Base-by-base conservation (phyloP, 2,797 vertebrate genomes). In the Ptychobarbus kaznakovi region DNA sequence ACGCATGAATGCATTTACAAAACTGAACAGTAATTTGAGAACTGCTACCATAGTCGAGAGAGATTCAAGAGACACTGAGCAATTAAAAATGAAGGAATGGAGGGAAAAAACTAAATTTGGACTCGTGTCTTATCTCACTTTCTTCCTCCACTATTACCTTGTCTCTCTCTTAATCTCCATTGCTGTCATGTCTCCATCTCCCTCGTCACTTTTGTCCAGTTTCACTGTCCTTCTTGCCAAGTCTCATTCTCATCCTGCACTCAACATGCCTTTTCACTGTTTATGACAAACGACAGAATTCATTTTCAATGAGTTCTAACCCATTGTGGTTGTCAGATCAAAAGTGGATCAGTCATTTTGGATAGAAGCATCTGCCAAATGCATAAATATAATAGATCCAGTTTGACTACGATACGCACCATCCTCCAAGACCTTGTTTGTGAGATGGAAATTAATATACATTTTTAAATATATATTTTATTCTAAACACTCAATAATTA, bases 1-100 rank as follows among this genome's bases (percentile, higher is more conserved):
- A 74, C 35, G 74, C 81, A 81, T 78, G 78, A 82, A 78, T n/a
- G 73, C 42, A 4, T 75, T 74, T 82, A 74, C 40, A 82, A 32
- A 72, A 75, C 58, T 63, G 18, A 65, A 63, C 40, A 65, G 81
- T 75, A 63, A 75, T 74, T 35, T 75, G 28, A 83, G 70, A 74
- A 38, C 25, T 49, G 28, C 28, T 44, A 46, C 18, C 42, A n/a
- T 49, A 22, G 56, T 74, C 13, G 7, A 75, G 40, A 46, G 56
- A 83, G 20, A 74, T 75, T 38, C 20, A 18, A 38, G 32, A 61
- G 12, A 38, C 38, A 82, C 53, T 35, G 20, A 83, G 56, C 56
- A 65, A 38, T 82, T 74, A 75, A 65, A 75, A 15, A 44, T 32
- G 38, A 56, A 81, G 40, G 15, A 58, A 82, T 44, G n/a, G 5